Evolutionary conservation across 1,140 invertebrate genomes (phyloP).

Genomic region (Drosophila ironensis): DNA sequence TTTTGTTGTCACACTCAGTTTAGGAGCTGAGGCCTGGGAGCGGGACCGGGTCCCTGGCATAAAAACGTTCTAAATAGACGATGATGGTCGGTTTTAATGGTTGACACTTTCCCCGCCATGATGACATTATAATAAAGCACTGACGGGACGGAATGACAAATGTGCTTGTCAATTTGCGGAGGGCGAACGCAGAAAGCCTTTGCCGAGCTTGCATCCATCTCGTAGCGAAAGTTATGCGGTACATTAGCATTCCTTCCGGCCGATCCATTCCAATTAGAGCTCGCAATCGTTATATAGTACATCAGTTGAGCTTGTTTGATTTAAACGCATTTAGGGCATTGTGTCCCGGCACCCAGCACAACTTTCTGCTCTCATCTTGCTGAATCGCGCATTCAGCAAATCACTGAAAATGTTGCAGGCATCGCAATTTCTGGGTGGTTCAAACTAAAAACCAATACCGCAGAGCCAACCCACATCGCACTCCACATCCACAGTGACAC

Average conservation of each 20-base stretch:
- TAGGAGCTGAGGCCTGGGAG: background rate
- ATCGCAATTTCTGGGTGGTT: slow-evolving; percentile 11
- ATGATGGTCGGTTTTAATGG: slow-evolving; percentile 49
- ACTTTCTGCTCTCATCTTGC: slow-evolving; percentile 31
- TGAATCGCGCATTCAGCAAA: slow-evolving; percentile 22
- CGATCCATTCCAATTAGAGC: slow-evolving; percentile 43
- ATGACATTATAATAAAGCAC: slow-evolving; percentile 45
- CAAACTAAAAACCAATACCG: slow-evolving; percentile 31
- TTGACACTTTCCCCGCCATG: slow-evolving; percentile 19
- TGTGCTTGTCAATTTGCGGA: background rate
- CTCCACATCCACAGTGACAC: background rate
- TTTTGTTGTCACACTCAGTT: slow-evolving; percentile 13
- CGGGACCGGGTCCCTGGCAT: slow-evolving; percentile 4
- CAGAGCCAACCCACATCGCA: slow-evolving; percentile 13
- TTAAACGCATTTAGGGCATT: slow-evolving; percentile 27
- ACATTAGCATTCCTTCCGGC: slow-evolving; percentile 41
- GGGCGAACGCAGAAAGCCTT: background rate
- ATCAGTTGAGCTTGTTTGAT: slow-evolving; percentile 23
- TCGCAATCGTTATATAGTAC: slow-evolving; percentile 24
- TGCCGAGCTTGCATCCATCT: background rate
- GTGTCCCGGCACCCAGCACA: no score
- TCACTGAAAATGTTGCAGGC: slow-evolving; percentile 35
- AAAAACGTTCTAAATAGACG: slow-evolving; percentile 46
- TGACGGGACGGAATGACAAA: slow-evolving; percentile 30
- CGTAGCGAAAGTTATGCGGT: slow-evolving; percentile 18